Conservation (phyloP, 2,113 vertebrate genomes). For the Nestor notabilis region DNA sequence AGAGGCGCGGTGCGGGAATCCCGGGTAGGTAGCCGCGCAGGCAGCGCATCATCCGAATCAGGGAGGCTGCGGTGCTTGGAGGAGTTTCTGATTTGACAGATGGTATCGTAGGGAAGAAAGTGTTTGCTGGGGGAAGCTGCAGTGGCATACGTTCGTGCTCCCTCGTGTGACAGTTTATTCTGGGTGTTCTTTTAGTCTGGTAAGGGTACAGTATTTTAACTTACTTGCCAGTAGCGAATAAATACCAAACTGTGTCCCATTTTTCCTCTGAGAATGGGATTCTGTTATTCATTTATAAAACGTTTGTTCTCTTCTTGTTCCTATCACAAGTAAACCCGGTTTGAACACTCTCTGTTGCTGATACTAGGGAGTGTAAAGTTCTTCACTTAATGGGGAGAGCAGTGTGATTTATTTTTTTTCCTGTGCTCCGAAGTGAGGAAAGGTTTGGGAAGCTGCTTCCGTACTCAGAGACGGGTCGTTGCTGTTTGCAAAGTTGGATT, state of each 20-base stretch:
- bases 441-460: neutral
- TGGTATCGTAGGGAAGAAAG: neutral
- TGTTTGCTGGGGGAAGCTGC: neutral
- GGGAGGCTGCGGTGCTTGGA: neutral
- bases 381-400: neutral
- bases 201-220: neutral
- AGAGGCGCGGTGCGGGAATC: neutral
- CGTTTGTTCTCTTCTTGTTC: neutral
- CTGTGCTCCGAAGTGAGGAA: neutral
- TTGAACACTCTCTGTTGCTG: neutral
- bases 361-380: neutral
- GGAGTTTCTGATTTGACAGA: neutral
- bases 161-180: neutral
- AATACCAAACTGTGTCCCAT: neutral
- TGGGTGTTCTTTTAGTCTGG: neutral
- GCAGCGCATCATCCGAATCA: fast-evolving
- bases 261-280: neutral
- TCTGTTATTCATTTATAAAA: neutral
- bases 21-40: neutral
- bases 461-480: neutral
- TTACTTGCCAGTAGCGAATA: neutral
- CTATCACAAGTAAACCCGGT: neutral
- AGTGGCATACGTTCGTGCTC: neutral
- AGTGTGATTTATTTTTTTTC: fast-evolving
- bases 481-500: neutral